phyloP scores from a whole-genome alignment of 2,113 vertebrate species.

The Otolemur garnettii region DNA sequence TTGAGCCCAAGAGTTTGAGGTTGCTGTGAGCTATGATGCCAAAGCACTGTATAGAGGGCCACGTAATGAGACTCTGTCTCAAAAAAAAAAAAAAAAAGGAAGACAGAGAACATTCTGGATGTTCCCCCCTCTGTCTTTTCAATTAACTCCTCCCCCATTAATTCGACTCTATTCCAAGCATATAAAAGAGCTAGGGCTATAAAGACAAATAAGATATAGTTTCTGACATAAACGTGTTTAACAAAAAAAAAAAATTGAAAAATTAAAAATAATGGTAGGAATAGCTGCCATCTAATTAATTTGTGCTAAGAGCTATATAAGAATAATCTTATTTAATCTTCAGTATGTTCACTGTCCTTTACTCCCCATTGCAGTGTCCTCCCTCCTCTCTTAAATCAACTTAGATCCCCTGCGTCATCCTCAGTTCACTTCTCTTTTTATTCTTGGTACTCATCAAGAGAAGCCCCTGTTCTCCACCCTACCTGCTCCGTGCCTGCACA shows the following conservation, averaged over 20 bases:
- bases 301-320: slow-evolving; percentile 31
- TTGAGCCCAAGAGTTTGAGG: no score
- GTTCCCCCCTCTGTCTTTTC: background rate
- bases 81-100: background rate
- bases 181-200: background rate
- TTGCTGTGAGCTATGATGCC: no score
- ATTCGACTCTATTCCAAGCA: background rate
- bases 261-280: slow-evolving; percentile 30
- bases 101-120: slow-evolving; percentile 3
- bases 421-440: background rate
- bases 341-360: background rate
- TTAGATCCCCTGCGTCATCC: background rate
- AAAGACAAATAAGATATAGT: background rate
- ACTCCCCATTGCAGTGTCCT: no score
- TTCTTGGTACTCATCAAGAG: background rate
- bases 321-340: slow-evolving; percentile 32
- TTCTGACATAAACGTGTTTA: background rate
- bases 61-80: no score
- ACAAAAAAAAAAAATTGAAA: background rate
- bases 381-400: background rate
- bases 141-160: background rate
- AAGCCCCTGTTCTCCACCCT: background rate
- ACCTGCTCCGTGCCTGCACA: background rate
- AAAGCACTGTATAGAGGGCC: no score
- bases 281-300: background rate